Evolutionary conservation across 2,888 invertebrate genomes (phyloP), one percentile per base, ranked within the genome.

Genomic region (Clitarchus hookeri): DNA sequence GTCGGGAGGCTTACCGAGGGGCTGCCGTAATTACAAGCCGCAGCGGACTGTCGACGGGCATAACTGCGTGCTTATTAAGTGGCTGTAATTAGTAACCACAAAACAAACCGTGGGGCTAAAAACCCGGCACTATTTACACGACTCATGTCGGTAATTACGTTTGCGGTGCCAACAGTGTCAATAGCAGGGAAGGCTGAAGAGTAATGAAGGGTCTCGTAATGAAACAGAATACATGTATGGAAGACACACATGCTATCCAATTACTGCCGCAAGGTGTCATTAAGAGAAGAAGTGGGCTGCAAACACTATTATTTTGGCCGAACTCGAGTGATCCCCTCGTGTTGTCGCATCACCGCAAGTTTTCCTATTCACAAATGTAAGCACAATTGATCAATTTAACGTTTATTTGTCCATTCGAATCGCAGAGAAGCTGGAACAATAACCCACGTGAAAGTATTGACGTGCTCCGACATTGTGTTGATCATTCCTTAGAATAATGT

Each of bases 171-270:
- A 19, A 65, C 65, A 65, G 23, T 65, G 65, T 19, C 65, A n/a
- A 65, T 65, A 65, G 65, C 65, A n/a, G 65, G 65, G n/a, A 65
- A 65, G 65, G 8, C 65, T 11, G 65, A 65, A 65, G 65, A 65
- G 65, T 65, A 65, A 65, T 65, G 65, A 23, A 65, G 65, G 65
- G 65, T 65, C 65, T 65, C 65, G 65, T 65, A 65, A 65, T 65
- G 65, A 65, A 65, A 65, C 65, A 65, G 65, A 65, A 65, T 65
- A 65, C 65, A 65, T 65, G 65, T 65, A 65, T 65, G 65, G 65
- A 65, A 65, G 65, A 65, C 65, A 65, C 65, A 65, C 65, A 65
- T n/a, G 65, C 65, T 4, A n/a, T 19, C 23, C 65, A 65, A 65
- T n/a, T 65, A 65, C 65, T 9, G 8, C 65, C 13, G 65, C 8